Evolutionary conservation across 2,797 vertebrate genomes (phyloP).

Genomic region (Melanotaenia nigrans): DNA sequence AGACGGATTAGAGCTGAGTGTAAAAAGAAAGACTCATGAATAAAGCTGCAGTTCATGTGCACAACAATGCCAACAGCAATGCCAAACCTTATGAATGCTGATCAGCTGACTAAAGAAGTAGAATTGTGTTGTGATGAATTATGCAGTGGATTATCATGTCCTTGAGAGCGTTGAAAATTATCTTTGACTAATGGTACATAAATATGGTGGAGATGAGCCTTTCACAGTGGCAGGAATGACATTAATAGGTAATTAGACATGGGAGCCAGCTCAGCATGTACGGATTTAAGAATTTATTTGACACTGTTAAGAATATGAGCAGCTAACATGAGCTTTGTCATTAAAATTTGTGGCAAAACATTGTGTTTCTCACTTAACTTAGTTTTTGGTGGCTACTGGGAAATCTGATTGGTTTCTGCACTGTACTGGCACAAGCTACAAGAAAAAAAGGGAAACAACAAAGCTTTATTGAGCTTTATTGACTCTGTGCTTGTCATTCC

Average conservation of each 20-base stretch:
- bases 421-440: conserved; percentile 51
- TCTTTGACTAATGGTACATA: conserved; percentile 54
- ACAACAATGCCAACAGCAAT: conserved; percentile 22
- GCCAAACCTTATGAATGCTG: conserved; percentile 42
- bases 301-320: conserved; percentile 28
- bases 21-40: conserved; percentile 7
- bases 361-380: conserved; percentile 13
- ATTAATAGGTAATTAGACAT: conserved; percentile 72
- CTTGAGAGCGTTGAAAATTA: conserved; percentile 61
- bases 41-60: conserved; percentile 10
- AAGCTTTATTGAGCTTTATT: conserved; percentile 40
- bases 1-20: conserved; percentile 1
- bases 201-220: conserved; percentile 36
- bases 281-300: conserved; percentile 32
- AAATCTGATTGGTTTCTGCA: conserved; percentile 57
- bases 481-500: conserved; percentile 32
- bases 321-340: conserved; percentile 15
- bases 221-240: conserved; percentile 52
- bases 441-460: conserved; percentile 33
- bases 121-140: conserved; percentile 51
- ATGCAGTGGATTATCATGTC: conserved; percentile 63
- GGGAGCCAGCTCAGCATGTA: conserved; percentile 22
- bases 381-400: conserved; percentile 51
- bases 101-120: conserved; percentile 42
- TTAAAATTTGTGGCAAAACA: conserved; percentile 4